Conservation (phyloP, 2,888 invertebrate genomes). For the Tethea ocularis region DNA sequence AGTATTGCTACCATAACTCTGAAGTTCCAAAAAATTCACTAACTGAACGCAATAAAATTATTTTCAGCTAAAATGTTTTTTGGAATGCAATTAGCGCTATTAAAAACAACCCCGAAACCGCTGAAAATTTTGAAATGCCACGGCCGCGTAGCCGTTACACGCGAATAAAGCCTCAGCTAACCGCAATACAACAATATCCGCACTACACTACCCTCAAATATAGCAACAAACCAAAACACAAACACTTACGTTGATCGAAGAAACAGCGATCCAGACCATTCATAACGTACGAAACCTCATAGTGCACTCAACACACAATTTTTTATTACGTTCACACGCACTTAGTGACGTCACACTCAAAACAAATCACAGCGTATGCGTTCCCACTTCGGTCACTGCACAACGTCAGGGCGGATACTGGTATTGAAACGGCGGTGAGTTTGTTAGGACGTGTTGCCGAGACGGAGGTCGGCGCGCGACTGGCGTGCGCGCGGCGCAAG, state of each 20-base stretch:
- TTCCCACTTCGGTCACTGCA: slow-evolving; percentile 74
- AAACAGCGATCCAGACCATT: slow-evolving; percentile 84
- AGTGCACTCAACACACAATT: slow-evolving; percentile 77
- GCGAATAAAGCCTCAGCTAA: slow-evolving; percentile 59
- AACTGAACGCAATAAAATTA: background rate
- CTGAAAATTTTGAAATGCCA: slow-evolving; percentile 63
- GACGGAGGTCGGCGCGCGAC: slow-evolving; percentile 81
- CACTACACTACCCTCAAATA: slow-evolving; percentile 44
- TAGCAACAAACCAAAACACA: slow-evolving; percentile 50
- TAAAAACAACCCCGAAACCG: slow-evolving; percentile 40
- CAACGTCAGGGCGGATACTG: slow-evolving; percentile 69
- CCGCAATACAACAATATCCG: slow-evolving; percentile 65
- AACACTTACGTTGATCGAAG: slow-evolving; percentile 83
- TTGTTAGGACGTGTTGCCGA: slow-evolving; percentile 58
- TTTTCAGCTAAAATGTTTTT: slow-evolving; percentile 22
- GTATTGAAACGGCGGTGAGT: slow-evolving; percentile 39
- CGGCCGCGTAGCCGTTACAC: slow-evolving; percentile 58
- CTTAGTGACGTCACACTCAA: slow-evolving; percentile 70
- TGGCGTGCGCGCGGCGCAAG: slow-evolving; percentile 72
- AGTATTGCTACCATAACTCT: background rate
- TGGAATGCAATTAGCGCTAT: slow-evolving; percentile 41
- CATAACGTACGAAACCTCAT: slow-evolving; percentile 81
- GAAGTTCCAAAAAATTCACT: background rate
- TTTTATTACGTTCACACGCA: slow-evolving; percentile 65
- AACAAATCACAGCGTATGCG: slow-evolving; percentile 78